Evolutionary conservation across 2,797 vertebrate genomes (phyloP), one percentile per base, ranked within the genome.

Genomic region (Gymnothorax javanicus): DNA sequence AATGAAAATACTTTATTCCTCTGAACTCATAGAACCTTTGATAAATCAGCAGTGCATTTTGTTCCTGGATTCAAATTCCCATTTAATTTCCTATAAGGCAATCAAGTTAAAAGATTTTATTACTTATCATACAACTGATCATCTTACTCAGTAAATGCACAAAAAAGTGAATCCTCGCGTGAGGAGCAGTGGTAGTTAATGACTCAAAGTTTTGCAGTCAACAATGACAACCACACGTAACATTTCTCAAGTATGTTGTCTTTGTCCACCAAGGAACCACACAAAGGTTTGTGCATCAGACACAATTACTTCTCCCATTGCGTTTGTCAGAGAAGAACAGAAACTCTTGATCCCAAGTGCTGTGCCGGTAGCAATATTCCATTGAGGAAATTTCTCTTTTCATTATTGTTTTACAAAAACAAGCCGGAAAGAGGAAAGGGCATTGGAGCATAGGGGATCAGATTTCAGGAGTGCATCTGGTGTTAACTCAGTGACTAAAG

Each of bases 401-500:
- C 33, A 43, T 12, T 43, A 33, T 15, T 12, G 91, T 79, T 87
- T 88, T 90, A 90, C 90, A 84, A 91, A 92, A 73, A 20, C 67
- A 57, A 77, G 92, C 88, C 91, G 87, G 90, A 23, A 11, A 75
- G 71, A 75, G 71, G 90, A 94, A 87, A 88, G 87, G 88, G 23
- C n/a, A n/a, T 87, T 88, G 11, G 88, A 94, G 91, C 87, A 89
- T 89, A 89, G 90, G 88, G 92, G 92, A 93, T 96, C 94, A 94
- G 94, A 90, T 92, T 93, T 96, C 93, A 96, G 96, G 96, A 96
- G 96, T 96, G 95, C 90, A 91, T 94, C 94, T 96, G 95, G 95
- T 93, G 91, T 43, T 43, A 43, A 43, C 33, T 43, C 33, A 43
- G 33, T 43, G 33, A 43, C 33, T 43, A 43, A 43, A 43, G 33